A percentile compares a stretch with the other conserved stretches of the same genome.
Evolutionary conservation across 2,888 invertebrate species (phyloP).

Genomic region (Orthonevra nobilis): DNA sequence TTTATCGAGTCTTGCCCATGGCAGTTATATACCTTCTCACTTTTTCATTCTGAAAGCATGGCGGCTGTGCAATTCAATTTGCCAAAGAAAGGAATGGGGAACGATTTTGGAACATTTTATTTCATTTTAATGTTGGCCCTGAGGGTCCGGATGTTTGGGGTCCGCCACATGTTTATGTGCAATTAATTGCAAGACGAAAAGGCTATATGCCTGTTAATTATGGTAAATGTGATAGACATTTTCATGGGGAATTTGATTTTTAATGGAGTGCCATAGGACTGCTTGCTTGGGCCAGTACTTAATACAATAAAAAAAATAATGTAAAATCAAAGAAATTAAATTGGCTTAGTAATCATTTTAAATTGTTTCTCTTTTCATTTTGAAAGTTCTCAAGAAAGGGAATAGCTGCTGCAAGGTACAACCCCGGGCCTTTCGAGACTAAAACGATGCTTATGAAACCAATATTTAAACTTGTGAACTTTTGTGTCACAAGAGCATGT

Average conservation of each 20-base stretch:
- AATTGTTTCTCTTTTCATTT: too few relatives aligned
- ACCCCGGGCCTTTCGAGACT: too few relatives aligned
- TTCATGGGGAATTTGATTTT: constrained; percentile 20
- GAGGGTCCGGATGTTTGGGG: constrained; percentile 58
- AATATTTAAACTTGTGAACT: too few relatives aligned
- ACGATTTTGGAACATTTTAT: constrained; percentile 48
- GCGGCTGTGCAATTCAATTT: constrained; percentile 57
- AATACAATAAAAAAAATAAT: too few relatives aligned
- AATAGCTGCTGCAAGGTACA: too few relatives aligned
- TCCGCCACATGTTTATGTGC: constrained; percentile 52
- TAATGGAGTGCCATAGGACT: constrained; percentile 46
- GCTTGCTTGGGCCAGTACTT: constrained; percentile 13
- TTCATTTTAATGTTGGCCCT: constrained; percentile 58
- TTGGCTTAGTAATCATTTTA: too few relatives aligned
- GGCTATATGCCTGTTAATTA: constrained; percentile 13
- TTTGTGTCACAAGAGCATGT: too few relatives aligned
- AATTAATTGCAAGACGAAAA: constrained; percentile 48
- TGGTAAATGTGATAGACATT: constrained; percentile 40
- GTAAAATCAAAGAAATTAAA: too few relatives aligned
- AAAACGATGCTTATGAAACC: too few relatives aligned
- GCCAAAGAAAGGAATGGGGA: constrained; percentile 10
- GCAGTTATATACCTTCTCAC: constrained; percentile 19
- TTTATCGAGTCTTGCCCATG: constrained; percentile 51
- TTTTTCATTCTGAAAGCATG: constrained; percentile 8
- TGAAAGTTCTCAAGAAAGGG: too few relatives aligned